Conservation (phyloP, 2,888 invertebrate species). For the Hydriomena furcata region DNA sequence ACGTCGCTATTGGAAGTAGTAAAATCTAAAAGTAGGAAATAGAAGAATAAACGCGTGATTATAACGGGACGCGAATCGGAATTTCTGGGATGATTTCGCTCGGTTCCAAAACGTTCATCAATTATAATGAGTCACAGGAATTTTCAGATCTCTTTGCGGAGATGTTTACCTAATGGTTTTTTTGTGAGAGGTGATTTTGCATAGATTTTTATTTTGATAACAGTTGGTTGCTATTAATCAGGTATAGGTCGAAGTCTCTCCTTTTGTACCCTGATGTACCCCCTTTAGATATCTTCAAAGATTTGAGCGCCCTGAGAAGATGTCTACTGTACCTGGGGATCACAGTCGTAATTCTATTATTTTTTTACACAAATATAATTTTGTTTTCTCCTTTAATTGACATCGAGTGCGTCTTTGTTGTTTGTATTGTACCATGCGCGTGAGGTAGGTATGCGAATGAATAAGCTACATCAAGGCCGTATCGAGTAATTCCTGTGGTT, state of each 20-base stretch:
- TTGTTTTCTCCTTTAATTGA: too few species aligned
- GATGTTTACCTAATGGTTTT: too few species aligned
- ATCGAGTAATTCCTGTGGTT: conserved; percentile 24
- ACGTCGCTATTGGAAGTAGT: conserved; percentile 43
- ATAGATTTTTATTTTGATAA: neutral
- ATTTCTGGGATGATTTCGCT: conserved; percentile 1
- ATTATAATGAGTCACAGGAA: conserved; percentile 6
- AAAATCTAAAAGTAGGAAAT: conserved; percentile 8
- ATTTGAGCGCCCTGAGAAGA: too few species aligned
- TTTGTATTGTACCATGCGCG: neutral
- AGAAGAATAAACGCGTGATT: conserved; percentile 1
- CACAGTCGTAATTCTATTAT: too few species aligned
- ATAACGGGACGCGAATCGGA: neutral
- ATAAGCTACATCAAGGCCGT: conserved; percentile 17
- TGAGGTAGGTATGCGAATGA: conserved; percentile 1
- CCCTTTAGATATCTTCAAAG: too few species aligned
- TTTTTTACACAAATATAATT: too few species aligned
- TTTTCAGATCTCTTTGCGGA: neutral
- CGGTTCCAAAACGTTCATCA: neutral
- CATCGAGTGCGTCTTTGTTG: neutral
- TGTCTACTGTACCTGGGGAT: too few species aligned
- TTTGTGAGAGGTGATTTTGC: neutral
- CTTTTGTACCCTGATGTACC: too few species aligned
- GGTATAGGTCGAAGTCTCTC: too few species aligned
- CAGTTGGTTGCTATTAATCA: too few species aligned